Evolutionary conservation across 2,888 invertebrate species (phyloP).

Genomic region (Cybosia mesomella): DNA sequence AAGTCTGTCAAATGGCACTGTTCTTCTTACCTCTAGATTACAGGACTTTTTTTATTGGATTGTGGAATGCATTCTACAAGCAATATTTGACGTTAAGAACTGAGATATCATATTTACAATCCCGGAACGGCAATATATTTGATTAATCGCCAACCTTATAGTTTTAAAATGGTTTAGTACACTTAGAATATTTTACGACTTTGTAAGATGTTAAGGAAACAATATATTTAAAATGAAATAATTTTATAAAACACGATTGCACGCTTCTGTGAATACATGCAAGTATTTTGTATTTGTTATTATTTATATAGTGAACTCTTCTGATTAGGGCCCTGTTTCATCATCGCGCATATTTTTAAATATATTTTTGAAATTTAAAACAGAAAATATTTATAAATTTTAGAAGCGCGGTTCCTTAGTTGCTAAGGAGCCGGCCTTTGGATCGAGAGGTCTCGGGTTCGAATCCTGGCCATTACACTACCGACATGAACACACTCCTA

Average conservation of each 20-base stretch:
- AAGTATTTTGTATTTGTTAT: conserved; percentile 29
- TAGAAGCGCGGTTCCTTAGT: neutral
- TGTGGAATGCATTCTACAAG: conserved; percentile 13
- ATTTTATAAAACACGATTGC: conserved; percentile 23
- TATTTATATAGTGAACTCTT: conserved; percentile 1
- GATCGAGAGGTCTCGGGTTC: neutral
- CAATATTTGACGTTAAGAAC: neutral
- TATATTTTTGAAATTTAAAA: neutral
- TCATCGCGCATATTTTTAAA: neutral
- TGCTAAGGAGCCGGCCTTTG: neutral
- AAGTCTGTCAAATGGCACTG: neutral
- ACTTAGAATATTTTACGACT: conserved; percentile 34
- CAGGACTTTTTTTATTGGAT: neutral
- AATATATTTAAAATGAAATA: conserved; percentile 23
- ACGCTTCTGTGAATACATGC: conserved; percentile 21
- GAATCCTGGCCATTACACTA: neutral
- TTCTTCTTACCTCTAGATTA: neutral
- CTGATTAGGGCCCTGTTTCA: neutral
- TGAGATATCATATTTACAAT: neutral
- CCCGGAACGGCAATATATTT: neutral
- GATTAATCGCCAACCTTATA: neutral
- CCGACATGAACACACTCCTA: neutral
- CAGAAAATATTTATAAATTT: no score
- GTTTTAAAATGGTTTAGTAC: conserved; percentile 21
- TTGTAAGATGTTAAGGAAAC: conserved; percentile 40